Base-by-base conservation (phyloP, 30 jellyfish, hydroid and myxozoan species). In the Rhopilema esculentum region DNA sequence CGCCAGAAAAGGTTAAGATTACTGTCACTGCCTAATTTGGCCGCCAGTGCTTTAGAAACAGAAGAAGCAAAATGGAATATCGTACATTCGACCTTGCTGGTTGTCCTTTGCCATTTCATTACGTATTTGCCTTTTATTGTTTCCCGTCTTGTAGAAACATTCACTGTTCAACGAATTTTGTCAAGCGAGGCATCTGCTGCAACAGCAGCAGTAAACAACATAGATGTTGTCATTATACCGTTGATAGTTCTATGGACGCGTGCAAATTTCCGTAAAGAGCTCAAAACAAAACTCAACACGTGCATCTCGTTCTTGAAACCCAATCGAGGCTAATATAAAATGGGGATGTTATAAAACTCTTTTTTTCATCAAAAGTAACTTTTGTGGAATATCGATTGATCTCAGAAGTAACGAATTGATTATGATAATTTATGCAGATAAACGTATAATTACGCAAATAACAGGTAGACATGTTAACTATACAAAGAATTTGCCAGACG, bases 41-140 rank as follows among this genome's bases (percentile, higher is more conserved):
- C 63, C 25, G 30, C 12, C 22, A 4, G 21, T 16, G 68, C 33
- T 25, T 31, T 63, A 40, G 80, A 61, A 18, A 4, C 66, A 2
- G 88, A 77, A 27, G 83, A 50, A 15, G 66, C 78, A 50, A 82
- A 26, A 50, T 68, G 91, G 91, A 69, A 69, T 40, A 67, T 65
- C 25, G 71, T 72, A 0, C 66, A 69, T 8, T 84, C 92, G 15
- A 84, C 92, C 0, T 29, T 71, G 73, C 29, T 72, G 66, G 73
- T 84, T 49, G 92, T 84, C 0, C 19, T 52, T n/a, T 62, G 57
- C 63, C 74, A 24, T 62, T 52, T 71, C 7, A 18, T 84, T 31
- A 57, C 92, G 1, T 84, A 85, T 82, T 70, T 84, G 16, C 92
- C 92, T 7, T 84, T 51, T 48, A 69, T 84, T 49, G 63, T 84